Evolutionary conservation across 2,797 vertebrate species (phyloP).

Genomic region (Propithecus perrieri): DNA sequence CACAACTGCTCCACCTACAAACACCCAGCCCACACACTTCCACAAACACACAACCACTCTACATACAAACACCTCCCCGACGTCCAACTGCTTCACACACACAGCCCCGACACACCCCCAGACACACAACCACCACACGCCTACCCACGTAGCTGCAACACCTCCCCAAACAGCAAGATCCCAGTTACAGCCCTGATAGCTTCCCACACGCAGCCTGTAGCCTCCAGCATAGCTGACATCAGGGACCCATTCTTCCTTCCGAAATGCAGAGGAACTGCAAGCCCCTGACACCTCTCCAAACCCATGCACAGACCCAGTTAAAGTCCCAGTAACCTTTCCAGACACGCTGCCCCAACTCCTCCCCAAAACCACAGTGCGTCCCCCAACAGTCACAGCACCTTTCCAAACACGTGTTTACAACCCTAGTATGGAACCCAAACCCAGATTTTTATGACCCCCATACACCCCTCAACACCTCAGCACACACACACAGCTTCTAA

Average conservation of each 20-base stretch:
- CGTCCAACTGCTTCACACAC: background rate
- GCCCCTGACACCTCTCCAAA: background rate
- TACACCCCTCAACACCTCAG: background rate
- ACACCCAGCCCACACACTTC: background rate
- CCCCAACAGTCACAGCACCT: background rate
- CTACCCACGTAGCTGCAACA: background rate
- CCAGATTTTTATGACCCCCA: background rate
- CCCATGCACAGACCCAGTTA: background rate
- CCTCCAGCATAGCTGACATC: background rate
- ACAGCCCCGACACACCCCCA: background rate
- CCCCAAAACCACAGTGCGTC: background rate
- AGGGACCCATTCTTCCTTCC: background rate
- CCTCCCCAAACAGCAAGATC: background rate
- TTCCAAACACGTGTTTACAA: background rate
- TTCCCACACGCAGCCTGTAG: background rate
- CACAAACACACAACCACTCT: background rate
- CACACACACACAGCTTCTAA: background rate
- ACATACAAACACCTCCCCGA: background rate
- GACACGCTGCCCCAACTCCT: background rate
- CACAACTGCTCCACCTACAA: background rate
- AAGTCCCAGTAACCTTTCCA: background rate
- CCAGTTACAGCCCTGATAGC: background rate
- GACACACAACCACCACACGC: background rate
- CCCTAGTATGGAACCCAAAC: background rate
- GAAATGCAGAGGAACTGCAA: background rate